Conservation (phyloP, 2,797 vertebrate genomes). For the Bufotes viridis region DNA sequence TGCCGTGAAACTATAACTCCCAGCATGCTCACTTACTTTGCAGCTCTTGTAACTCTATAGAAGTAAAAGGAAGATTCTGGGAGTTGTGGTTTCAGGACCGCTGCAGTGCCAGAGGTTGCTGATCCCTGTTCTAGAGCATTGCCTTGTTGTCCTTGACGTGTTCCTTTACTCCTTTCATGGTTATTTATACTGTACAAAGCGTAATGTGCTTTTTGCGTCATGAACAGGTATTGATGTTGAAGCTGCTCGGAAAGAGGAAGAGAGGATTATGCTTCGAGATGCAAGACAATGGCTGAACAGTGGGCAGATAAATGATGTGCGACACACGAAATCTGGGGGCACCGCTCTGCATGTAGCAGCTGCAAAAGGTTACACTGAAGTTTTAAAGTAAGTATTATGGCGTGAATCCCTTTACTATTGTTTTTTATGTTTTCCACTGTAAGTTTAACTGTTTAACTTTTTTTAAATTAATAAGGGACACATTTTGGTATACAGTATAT, state of each 20-base stretch:
- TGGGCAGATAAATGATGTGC: slow-evolving; percentile 90
- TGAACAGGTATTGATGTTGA: slow-evolving; percentile 92
- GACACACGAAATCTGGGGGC: slow-evolving; percentile 94
- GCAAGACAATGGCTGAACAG: slow-evolving; percentile 98
- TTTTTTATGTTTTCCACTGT: not conserved
- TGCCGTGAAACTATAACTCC: no score
- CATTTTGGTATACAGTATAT: no score
- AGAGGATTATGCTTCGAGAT: slow-evolving; percentile 94
- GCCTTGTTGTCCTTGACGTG: no score
- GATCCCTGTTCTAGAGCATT: no score
- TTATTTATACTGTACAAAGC: no score
- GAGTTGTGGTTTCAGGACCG: no score
- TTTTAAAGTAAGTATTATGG: slow-evolving; percentile 91
- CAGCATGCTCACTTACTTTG: no score
- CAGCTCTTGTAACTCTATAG: no score
- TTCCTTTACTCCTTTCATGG: no score
- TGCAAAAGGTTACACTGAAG: slow-evolving; percentile 96
- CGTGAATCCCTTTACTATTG: not conserved
- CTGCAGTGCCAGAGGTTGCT: no score
- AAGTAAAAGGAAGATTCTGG: no score
- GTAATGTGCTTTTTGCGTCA: not conserved
- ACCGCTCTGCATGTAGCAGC: slow-evolving; percentile 97
- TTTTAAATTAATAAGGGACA: no score
- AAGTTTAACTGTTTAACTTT: not conserved
- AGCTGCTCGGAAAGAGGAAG: slow-evolving; percentile 96